Base-by-base conservation (phyloP, 2,797 vertebrate genomes). In the Chaetodon trifasciatus region DNA sequence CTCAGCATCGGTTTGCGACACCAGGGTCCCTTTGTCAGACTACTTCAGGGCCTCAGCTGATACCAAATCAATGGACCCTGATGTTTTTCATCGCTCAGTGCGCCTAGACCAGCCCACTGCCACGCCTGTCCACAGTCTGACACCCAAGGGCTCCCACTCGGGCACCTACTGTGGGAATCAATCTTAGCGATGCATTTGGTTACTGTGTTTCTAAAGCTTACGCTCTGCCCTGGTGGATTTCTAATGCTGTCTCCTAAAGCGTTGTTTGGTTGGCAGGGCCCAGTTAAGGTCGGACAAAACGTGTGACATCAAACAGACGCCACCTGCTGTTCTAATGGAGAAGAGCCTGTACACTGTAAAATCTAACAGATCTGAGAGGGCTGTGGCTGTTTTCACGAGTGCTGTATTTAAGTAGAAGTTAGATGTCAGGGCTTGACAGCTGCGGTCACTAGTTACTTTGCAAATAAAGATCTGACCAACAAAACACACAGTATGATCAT, bases 21-120 rank as follows among this genome's bases (percentile, higher is more conserved):
- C 62, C 44, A 28, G 19, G 50, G 24, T 11, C 74, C 73, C 79
- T 90, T 88, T 84, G 86, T 89, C 63, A 80, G 61, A 60, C 53
- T 82, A 46, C 74, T 80, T 72, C 61, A 42, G 82, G 87, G 88
- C 86, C 89, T 82, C 83, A 37, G 75, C 75, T 86, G 78, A 77
- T 40, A 50, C 68, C 80, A 73, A 87, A 58, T 86, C 92, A 83
- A 70, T 50, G 65, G 80, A 86, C 84, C 86, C 83, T 84, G 84
- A 64, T 86, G 90, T 76, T 83, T 87, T 79, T 86, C 78, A 88
- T 87, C 75, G 79, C 83, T 84, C 87, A 19, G 73, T 67, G 87
- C 79, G 87, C 65, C 79, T 83, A 88, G 94, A 92, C 92, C 95
- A 92, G 86, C 95, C 95, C 95, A 94, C 94, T 92, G 94, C 95